Base-by-base conservation (phyloP, 2,797 vertebrate genomes). In the Simalia tracyae region DNA sequence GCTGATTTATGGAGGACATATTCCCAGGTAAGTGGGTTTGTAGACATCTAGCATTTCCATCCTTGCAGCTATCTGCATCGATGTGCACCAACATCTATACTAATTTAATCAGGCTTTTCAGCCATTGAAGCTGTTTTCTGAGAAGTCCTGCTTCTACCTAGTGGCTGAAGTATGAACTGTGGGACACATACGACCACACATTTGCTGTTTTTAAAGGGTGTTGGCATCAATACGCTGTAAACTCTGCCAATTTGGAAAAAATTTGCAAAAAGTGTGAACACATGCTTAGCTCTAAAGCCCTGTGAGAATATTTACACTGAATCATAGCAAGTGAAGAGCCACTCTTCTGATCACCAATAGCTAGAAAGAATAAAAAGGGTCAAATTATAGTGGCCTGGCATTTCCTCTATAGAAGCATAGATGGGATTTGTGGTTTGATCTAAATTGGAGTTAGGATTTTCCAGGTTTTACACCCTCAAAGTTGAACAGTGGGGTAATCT, bases 101-200 rank as follows among this genome's bases (percentile, higher is more conserved):
- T 5, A 9, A 6, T 54, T 88, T 61, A 19, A 26, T 91, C 66
- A 72, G 22, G 36, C n/a, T 31, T 54, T 64, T 81, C 26, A 86
- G 31, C 42, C 59, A 81, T 17, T 0, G 42, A 19, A 90, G 60
- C 46, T 64, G 0, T 42, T 94, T 96, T 96, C 31, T 87, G 28
- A n/a, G 0, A 90, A 90, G n/a, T 93, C 96, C 93, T 97, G 94
- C 95, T 91, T 95, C 96, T 95, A 94, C 94, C 96, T 96, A 93
- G 91, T 96, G 96, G 96, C 68, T 91, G 91, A 22, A 94, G 93
- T 86, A 57, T n/a, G 95, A 95, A 97, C 28, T 96, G 94, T 95
- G 89, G 5, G 19, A 28, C 4, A 22, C 19, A 31, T 17, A 4
- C 2, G 0, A 1, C 17, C 26, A 61, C 26, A 61, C 2, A 4